phyloP scores from a whole-genome alignment of 2,113 vertebrate species.

The Sprattus sprattus region DNA sequence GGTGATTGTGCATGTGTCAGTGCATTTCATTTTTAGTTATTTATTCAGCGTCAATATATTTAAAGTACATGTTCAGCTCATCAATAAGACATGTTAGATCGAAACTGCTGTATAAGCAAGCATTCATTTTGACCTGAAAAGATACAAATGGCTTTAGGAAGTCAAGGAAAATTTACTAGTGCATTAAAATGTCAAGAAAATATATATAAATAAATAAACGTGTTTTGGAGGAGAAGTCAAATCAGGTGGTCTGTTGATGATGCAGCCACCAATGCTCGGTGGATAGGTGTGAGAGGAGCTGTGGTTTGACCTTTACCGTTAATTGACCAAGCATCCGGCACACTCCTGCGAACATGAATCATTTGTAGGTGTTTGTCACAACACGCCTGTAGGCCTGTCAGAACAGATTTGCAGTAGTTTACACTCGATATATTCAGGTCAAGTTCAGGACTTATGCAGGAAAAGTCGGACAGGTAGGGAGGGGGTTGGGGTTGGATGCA shows the following conservation, averaged over 20 bases:
- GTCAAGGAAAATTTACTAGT: not conserved
- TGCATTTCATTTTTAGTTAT: too few species aligned
- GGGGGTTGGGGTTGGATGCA: too few species aligned
- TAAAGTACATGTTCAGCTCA: not conserved
- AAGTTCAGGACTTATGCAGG: too few species aligned
- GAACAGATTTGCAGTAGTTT: not conserved
- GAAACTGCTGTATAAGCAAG: not conserved
- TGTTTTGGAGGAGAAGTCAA: too few species aligned
- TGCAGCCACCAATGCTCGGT: not conserved
- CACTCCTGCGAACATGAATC: not conserved
- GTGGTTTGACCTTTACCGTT: not conserved
- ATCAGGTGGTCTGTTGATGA: too few species aligned
- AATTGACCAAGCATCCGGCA: not conserved
- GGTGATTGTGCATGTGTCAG: too few species aligned
- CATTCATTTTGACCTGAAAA: not conserved
- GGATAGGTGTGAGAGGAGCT: not conserved
- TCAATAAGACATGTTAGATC: not conserved
- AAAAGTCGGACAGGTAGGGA: too few species aligned
- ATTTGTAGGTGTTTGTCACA: not conserved
- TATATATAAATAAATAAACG: too few species aligned
- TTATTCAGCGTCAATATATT: too few species aligned
- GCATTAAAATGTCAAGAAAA: not conserved
- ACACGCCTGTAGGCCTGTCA: not conserved
- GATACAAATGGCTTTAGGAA: not conserved
- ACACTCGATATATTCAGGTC: not conserved